phyloP scores from a whole-genome alignment of 2,113 vertebrate genomes.

The Thomomys bottae region DNA sequence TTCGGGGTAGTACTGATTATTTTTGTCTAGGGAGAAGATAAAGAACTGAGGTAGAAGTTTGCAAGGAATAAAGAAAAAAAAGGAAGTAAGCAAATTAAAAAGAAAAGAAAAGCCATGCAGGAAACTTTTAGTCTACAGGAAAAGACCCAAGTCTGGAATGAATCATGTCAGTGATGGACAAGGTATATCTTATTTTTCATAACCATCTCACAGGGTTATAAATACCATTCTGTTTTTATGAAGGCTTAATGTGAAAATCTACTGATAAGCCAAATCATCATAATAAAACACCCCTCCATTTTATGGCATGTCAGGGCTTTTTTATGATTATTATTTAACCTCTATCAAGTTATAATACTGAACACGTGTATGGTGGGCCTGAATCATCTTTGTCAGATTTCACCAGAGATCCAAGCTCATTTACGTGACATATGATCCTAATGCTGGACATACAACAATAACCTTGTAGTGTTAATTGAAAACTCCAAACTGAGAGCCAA shows the following conservation, averaged over 20 bases:
- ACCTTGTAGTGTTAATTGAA: conserved; percentile 89
- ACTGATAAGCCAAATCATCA: conserved; percentile 89
- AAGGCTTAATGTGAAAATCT: conserved; percentile 88
- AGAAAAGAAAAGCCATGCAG: background rate
- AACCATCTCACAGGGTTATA: conserved; percentile 68
- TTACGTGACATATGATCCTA: conserved; percentile 91
- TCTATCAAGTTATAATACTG: conserved; percentile 85
- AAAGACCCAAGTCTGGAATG: conserved; percentile 66
- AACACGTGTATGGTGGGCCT: conserved; percentile 89
- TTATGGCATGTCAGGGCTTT: conserved; percentile 84
- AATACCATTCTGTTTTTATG: conserved; percentile 80
- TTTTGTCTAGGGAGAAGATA: conserved; percentile 64
- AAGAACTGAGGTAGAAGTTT: conserved; percentile 68
- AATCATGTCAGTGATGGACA: conserved; percentile 62
- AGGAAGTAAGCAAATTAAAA: conserved; percentile 43
- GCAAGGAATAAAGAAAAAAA: conserved; percentile 14
- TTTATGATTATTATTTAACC: conserved; percentile 86
- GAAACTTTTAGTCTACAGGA: conserved; percentile 60
- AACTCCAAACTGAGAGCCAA: conserved; percentile 85
- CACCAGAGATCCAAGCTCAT: conserved; percentile 88
- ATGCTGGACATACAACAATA: conserved; percentile 89
- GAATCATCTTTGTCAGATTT: conserved; percentile 89
- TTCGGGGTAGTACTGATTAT: conserved; percentile 20
- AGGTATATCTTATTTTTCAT: conserved; percentile 59
- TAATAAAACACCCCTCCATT: conserved; percentile 59